Evolutionary conservation across 2,797 vertebrate species (phyloP), one percentile per base, ranked within the genome.

Genomic region (Acropternis orthonyx): DNA sequence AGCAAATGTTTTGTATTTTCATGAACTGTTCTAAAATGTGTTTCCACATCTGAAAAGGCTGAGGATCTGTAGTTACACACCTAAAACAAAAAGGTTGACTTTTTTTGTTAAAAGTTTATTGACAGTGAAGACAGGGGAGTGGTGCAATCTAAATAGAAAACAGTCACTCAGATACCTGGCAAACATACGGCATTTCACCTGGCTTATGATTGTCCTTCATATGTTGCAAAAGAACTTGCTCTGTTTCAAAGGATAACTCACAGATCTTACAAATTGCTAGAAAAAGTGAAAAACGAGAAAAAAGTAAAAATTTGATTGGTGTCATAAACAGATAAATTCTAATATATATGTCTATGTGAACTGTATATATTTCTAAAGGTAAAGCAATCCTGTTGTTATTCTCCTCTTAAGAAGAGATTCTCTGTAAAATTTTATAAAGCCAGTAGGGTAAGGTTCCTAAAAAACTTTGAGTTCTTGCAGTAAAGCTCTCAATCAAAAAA

Each of bases 171-270:
- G 17, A 58, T 98, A 99, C 99, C 99, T 99, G 99, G 97, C 99
- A 99, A 96, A 99, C 98, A 61, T 99, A 99, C 11, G 99, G 99
- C 99, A 99, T 99, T 98, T 99, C 99, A 96, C 99, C 99, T 6
- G 99, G 99, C 97, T 99, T 99, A 98, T 99, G 99, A 98, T 99
- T 99, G 97, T 99, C 99, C 97, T 99, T 99, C 99, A 99, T 99
- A 95, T 99, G 99, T 94, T 99, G 99, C 96, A 99, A 96, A 84
- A 99, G 99, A 96, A 99, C 98, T 97, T 99, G 99, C 93, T 99
- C 99, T 2, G 99, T 99, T 93, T 99, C 99, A 98, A 99, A 99
- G 28, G 99, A 99, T 95, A 99, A 98, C 96, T 99, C 99, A 95
- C 99, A 99, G 93, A 99, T 99, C 97, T 99, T 99, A 97, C 99